Percentiles rank a stretch among this genome's conserved stretches.
Evolutionary conservation across 2,888 invertebrate species (phyloP).

Genomic region (Rhyacophila evoluta): DNA sequence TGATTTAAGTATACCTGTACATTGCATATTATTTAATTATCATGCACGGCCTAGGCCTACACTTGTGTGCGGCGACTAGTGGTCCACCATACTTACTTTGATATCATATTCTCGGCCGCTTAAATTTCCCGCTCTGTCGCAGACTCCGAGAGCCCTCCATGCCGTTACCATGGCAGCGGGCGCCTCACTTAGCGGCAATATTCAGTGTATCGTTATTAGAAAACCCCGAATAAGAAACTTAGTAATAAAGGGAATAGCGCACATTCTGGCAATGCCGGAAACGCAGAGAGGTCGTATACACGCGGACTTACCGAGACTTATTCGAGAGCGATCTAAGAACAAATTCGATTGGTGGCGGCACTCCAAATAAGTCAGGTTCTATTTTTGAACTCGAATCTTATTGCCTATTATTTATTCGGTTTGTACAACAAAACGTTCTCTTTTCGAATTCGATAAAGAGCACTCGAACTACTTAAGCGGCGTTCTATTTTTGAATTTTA

Average conservation of each 20-base stretch:
- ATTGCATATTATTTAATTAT: too few species aligned
- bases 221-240: neutral
- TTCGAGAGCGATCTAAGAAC: neutral
- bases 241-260: neutral
- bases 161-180: conserved; percentile 3
- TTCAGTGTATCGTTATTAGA: conserved; percentile 23
- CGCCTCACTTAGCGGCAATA: neutral
- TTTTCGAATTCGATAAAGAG: too few species aligned
- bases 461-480: too few species aligned
- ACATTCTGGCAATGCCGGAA: conserved; percentile 17
- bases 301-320: neutral
- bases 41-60: too few species aligned
- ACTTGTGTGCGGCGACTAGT: too few species aligned
- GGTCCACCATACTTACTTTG: too few species aligned
- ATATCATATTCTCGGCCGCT: too few species aligned
- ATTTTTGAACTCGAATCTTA: neutral
- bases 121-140: neutral
- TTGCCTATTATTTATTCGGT: neutral
- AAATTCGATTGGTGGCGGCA: neutral
- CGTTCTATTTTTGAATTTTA: too few species aligned
- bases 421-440: too few species aligned
- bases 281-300: neutral
- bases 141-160: neutral
- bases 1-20: too few species aligned
- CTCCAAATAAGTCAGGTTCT: neutral